Conservation (phyloP, 2,797 vertebrate genomes). For the Pelochelys cantorii region DNA sequence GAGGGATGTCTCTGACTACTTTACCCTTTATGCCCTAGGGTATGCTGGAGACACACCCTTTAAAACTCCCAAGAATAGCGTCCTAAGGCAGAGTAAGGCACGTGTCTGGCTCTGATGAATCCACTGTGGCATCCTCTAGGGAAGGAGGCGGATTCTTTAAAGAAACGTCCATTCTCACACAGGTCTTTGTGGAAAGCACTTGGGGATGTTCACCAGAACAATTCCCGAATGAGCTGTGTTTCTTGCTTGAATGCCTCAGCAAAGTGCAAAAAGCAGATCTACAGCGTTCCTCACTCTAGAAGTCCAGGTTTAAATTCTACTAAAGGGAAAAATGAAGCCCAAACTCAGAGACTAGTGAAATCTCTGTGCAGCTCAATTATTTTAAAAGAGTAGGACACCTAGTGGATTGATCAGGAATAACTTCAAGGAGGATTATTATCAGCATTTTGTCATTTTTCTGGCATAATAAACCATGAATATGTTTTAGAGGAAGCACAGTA, state of each 20-base stretch:
- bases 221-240: background rate
- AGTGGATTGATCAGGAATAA: conserved; percentile 68
- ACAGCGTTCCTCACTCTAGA: conserved; percentile 8
- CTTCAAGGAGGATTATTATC: background rate
- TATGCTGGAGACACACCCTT: too few species aligned
- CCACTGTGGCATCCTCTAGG: conserved; percentile 40
- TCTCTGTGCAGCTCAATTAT: conserved; percentile 44
- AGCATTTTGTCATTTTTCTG: conserved; percentile 53
- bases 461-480: background rate
- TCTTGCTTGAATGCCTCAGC: conserved; percentile 5
- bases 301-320: conserved; percentile 41
- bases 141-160: conserved; percentile 44
- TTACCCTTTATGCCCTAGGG: too few species aligned
- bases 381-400: conserved; percentile 77
- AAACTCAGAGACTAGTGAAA: background rate
- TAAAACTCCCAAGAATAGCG: conserved; percentile 66
- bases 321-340: conserved; percentile 20
- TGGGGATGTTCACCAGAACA: conserved; percentile 16
- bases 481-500: conserved; percentile 32
- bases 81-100: conserved; percentile 32
- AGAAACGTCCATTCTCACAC: conserved; percentile 38
- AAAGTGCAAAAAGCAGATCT: background rate
- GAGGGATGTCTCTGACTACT: too few species aligned
- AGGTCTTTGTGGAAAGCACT: conserved; percentile 31
- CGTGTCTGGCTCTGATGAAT: conserved; percentile 49